A percentile compares a stretch with the other conserved stretches of the same genome.
These are phyloP conservation scores for Amblyopsis rosae DNA, from an alignment of 2,113 vertebrate species.

Conservation along the genomic window DNA sequence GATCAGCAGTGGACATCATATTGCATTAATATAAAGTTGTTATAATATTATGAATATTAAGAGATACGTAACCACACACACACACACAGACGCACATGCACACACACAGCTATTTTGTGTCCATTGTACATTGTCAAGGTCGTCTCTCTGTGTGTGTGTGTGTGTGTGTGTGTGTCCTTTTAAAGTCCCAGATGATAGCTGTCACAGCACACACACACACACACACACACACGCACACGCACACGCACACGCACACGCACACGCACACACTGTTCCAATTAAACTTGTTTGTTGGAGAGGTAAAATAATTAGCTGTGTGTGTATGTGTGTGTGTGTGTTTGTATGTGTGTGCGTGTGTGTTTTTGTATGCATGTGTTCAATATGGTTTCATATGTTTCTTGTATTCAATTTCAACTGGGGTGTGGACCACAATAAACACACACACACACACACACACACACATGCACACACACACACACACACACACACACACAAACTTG, in stretches of 20 bases:
- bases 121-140: too few species aligned
- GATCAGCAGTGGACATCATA: slow-evolving; percentile 21
- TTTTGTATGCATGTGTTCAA: slow-evolving; percentile 33
- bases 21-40: slow-evolving; percentile 67
- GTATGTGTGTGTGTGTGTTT: neutral
- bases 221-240: slow-evolving; percentile 69
- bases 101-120: neutral
- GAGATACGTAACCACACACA: neutral
- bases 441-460: too few species aligned
- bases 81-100: neutral
- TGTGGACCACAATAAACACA: too few species aligned
- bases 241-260: slow-evolving; percentile 58
- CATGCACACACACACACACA: too few species aligned
- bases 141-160: too few species aligned
- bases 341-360: neutral
- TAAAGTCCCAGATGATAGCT: neutral
- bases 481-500: too few species aligned
- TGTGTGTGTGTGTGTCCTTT: too few species aligned
- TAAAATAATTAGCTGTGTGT: slow-evolving; percentile 74
- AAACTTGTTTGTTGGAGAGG: slow-evolving; percentile 79
- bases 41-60: too few species aligned
- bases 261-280: slow-evolving; percentile 75
- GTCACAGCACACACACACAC: slow-evolving; percentile 48
- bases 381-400: slow-evolving; percentile 64
- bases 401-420: neutral